Conservation (phyloP, 2,797 vertebrate genomes). For the Scomberomorus guttatus region DNA sequence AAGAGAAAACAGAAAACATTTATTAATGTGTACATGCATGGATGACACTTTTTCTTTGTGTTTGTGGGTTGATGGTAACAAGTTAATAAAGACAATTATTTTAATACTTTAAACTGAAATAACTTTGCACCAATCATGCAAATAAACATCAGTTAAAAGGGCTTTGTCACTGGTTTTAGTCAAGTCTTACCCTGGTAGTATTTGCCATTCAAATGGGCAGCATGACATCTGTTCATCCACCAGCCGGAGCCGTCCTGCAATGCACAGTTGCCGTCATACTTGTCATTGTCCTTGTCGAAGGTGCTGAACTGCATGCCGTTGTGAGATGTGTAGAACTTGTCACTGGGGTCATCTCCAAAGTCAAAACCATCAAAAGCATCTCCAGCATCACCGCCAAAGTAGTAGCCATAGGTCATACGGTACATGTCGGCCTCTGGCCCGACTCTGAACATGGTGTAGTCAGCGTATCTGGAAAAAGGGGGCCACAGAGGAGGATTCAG, state of each 20-base stretch:
- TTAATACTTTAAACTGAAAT: not conserved
- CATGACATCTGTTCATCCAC: slow-evolving; percentile 99
- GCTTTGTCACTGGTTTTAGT: not conserved
- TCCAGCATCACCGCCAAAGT: slow-evolving; percentile 90
- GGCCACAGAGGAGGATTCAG: not conserved
- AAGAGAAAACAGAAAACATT: not conserved
- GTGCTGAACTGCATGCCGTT: slow-evolving; percentile 97
- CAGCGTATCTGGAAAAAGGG: slow-evolving; percentile 87
- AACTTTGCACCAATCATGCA: not conserved
- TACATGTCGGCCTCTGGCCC: slow-evolving; percentile 90
- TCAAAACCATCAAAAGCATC: slow-evolving; percentile 93
- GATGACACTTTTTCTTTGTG: not conserved
- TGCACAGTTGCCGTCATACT: slow-evolving; percentile 91
- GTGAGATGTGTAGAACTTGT: slow-evolving; percentile 92
- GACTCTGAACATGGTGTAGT: slow-evolving; percentile 91
- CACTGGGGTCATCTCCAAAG: slow-evolving; percentile 91
- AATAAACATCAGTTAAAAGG: not conserved
- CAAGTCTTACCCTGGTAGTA: slow-evolving; percentile 91
- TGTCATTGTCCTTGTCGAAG: slow-evolving; percentile 93
- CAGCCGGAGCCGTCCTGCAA: slow-evolving; percentile 94
- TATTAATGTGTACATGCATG: not conserved
- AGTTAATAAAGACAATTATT: not conserved
- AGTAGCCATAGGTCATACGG: slow-evolving; percentile 91
- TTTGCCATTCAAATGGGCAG: slow-evolving; percentile 94
- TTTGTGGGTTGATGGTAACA: not conserved